A percentile compares a stretch with the other conserved stretches of the same genome.
Conservation (phyloP, 2,888 invertebrate species). For the Amblyjoppa fuscipennis region DNA sequence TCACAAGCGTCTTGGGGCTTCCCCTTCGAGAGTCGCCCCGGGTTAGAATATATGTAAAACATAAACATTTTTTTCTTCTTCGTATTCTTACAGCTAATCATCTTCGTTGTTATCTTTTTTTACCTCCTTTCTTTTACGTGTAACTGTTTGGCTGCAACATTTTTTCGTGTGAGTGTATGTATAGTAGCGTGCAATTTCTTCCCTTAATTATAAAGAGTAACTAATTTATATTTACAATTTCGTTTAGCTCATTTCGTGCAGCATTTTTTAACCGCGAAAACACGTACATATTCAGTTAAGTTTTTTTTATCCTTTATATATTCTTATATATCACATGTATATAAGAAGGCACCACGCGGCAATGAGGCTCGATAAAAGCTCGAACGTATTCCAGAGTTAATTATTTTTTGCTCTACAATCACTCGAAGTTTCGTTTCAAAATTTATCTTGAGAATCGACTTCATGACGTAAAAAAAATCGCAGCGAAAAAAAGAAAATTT, state of each 20-base stretch:
- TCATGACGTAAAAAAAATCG: slow-evolving; percentile 3
- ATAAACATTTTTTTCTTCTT: slow-evolving; percentile 66
- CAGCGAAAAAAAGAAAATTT: slow-evolving; percentile 5
- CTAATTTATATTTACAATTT: slow-evolving; percentile 38
- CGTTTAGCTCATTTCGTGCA: slow-evolving; percentile 65
- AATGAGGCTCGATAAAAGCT: slow-evolving; percentile 59
- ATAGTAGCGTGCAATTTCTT: slow-evolving; percentile 37
- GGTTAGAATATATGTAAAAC: slow-evolving; percentile 81
- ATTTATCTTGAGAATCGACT: slow-evolving; percentile 35
- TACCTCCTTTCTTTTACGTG: slow-evolving; percentile 36
- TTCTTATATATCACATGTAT: slow-evolving; percentile 80
- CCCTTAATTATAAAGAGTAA: slow-evolving; percentile 35
- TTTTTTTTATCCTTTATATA: slow-evolving; percentile 64
- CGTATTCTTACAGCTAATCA: slow-evolving; percentile 39
- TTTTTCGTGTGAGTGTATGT: slow-evolving; percentile 58
- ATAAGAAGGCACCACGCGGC: slow-evolving; percentile 78
- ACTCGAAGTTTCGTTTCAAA: slow-evolving; percentile 18
- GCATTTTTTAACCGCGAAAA: slow-evolving; percentile 19
- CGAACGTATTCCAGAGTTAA: slow-evolving; percentile 37
- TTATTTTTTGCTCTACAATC: not conserved
- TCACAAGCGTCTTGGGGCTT: slow-evolving; percentile 83
- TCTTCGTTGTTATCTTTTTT: slow-evolving; percentile 35
- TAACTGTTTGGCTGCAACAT: slow-evolving; percentile 60
- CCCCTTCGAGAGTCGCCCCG: slow-evolving; percentile 71
- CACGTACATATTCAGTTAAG: slow-evolving; percentile 7